Conservation (phyloP, 2,797 vertebrate genomes). For the Chelonia mydas region DNA sequence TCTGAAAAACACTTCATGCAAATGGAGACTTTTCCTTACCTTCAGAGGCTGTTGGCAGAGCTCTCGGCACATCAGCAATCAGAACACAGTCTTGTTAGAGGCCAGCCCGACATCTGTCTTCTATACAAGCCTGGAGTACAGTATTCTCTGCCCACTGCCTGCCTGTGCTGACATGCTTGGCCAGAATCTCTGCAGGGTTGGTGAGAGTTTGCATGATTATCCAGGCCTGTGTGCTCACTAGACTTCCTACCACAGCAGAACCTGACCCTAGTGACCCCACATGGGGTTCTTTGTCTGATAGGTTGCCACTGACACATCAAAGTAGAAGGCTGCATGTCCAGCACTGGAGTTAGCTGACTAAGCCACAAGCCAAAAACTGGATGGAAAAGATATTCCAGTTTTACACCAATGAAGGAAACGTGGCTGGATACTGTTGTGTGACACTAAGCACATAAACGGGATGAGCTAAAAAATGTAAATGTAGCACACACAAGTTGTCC, state of each 20-base stretch:
- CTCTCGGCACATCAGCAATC: background rate
- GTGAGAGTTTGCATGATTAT: background rate
- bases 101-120: background rate
- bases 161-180: background rate
- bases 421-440: background rate
- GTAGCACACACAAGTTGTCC: background rate
- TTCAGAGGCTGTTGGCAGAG: background rate
- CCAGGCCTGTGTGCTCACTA: background rate
- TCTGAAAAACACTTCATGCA: background rate
- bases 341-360: background rate
- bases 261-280: background rate
- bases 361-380: background rate
- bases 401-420: background rate
- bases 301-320: background rate
- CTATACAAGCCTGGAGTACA: background rate
- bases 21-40: background rate
- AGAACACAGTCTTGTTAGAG: background rate
- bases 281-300: accelerated
- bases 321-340: background rate
- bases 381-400: background rate
- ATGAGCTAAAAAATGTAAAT: background rate
- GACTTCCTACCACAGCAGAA: background rate
- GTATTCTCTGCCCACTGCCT: background rate
- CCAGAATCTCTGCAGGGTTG: accelerated
- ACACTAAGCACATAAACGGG: background rate